A percentile compares a stretch with the other conserved stretches of the same genome.
Conservation (phyloP, 2,797 vertebrate genomes). For the Brachyalestes nurse region DNA sequence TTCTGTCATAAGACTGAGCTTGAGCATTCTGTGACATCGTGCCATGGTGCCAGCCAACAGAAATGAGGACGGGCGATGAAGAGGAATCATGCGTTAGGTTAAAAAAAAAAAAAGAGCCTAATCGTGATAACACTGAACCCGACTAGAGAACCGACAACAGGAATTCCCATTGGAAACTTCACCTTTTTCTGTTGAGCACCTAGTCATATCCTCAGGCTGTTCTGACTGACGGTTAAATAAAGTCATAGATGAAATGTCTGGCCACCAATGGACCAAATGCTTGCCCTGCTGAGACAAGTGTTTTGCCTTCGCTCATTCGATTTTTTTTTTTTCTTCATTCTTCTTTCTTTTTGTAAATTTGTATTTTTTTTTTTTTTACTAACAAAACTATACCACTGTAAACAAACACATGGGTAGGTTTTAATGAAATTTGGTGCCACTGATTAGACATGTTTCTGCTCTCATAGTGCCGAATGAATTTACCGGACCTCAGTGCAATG, state of each 20-base stretch:
- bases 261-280: slow-evolving; percentile 30
- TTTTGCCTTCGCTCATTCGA: slow-evolving; percentile 37
- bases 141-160: slow-evolving; percentile 1
- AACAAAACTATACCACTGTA: slow-evolving; percentile 51
- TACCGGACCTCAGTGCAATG: slow-evolving; percentile 13
- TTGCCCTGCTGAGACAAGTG: slow-evolving; percentile 26
- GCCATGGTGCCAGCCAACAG: slow-evolving; percentile 10
- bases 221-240: background rate
- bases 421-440: slow-evolving; percentile 34
- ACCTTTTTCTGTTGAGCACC: background rate
- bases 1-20: background rate
- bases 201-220: background rate
- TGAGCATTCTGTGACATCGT: background rate
- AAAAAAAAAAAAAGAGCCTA: background rate
- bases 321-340: background rate
- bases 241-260: background rate
- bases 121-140: background rate
- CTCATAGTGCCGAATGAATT: slow-evolving; percentile 12
- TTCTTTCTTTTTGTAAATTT: slow-evolving; percentile 52
- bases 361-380: slow-evolving; percentile 54
- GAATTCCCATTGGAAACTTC: background rate
- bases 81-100: background rate
- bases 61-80: slow-evolving; percentile 6
- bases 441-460: background rate
- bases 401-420: slow-evolving; percentile 2